Percentiles rank a stretch among this genome's conserved stretches.
Conservation (phyloP, 2,797 vertebrate species). For the Poecilia wingei region DNA sequence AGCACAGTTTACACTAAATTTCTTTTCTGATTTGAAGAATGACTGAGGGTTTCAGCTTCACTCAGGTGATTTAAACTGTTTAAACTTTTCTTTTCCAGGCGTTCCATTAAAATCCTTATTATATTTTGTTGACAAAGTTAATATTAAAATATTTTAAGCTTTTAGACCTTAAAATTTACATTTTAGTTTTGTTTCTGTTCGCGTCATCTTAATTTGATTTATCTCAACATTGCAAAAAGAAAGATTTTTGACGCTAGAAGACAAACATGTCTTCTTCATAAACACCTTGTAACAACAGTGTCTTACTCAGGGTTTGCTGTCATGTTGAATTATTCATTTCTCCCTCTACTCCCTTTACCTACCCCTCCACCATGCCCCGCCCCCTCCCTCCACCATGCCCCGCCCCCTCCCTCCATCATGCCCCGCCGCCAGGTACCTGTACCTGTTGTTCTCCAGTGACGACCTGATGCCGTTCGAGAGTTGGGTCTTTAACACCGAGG, state of each 20-base stretch:
- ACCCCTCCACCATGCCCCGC: not conserved
- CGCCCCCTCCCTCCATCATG: not conserved
- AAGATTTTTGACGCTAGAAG: not conserved
- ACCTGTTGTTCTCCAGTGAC: constrained; percentile 96
- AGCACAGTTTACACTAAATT: too few species aligned
- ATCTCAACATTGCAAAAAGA: too few species aligned
- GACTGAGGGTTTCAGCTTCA: too few species aligned
- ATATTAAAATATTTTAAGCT: not conserved
- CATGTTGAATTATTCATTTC: not conserved
- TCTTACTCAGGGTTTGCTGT: not conserved
- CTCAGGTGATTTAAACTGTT: not conserved
- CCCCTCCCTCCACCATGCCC: too few species aligned
- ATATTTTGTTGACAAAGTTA: not conserved
- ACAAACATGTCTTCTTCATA: not conserved
- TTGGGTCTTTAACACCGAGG: constrained; percentile 99
- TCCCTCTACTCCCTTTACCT: not conserved
- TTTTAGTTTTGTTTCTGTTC: not conserved
- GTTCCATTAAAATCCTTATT: too few species aligned
- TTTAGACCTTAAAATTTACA: not conserved
- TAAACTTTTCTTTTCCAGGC: not conserved
- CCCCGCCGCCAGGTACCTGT: constrained; percentile 88
- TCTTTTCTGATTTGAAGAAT: too few species aligned
- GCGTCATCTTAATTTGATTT: too few species aligned
- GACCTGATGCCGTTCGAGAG: constrained; percentile 95
- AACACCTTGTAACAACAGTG: not conserved